Conservation (phyloP, 2,113 vertebrate species). For the Stegostoma tigrinum region DNA sequence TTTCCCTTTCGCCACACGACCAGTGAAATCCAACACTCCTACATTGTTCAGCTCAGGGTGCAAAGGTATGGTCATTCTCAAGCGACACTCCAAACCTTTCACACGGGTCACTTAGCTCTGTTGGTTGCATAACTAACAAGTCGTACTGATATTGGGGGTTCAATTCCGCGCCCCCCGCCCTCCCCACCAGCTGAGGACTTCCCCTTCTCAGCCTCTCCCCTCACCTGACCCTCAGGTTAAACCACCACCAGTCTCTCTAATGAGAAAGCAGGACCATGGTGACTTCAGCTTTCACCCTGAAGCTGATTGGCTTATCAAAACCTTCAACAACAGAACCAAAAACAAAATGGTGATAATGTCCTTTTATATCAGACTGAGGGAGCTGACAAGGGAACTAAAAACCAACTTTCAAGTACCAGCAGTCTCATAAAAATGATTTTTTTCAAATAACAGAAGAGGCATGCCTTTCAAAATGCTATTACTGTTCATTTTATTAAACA, state of each 20-base stretch:
- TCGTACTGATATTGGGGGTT: too few relatives aligned
- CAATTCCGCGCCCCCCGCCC: too few relatives aligned
- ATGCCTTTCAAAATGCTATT: conserved; percentile 16
- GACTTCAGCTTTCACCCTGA: too few relatives aligned
- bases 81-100: background rate
- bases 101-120: too few relatives aligned
- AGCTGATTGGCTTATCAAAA: background rate
- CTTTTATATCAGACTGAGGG: background rate
- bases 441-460: background rate
- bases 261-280: too few relatives aligned
- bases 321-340: background rate
- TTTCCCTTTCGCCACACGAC: background rate
- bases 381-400: background rate
- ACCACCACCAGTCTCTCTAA: too few relatives aligned
- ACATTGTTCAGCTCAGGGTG: background rate
- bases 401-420: background rate
- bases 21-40: background rate
- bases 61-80: background rate
- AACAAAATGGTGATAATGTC: background rate
- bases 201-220: too few relatives aligned
- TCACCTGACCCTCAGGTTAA: too few relatives aligned
- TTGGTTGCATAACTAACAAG: too few relatives aligned
- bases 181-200: too few relatives aligned
- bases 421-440: background rate
- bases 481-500: conserved; percentile 30